Percentiles rank a stretch among this genome's conserved stretches.
Conservation (phyloP, 2,797 vertebrate genomes). For the Geotrypetes seraphini region DNA sequence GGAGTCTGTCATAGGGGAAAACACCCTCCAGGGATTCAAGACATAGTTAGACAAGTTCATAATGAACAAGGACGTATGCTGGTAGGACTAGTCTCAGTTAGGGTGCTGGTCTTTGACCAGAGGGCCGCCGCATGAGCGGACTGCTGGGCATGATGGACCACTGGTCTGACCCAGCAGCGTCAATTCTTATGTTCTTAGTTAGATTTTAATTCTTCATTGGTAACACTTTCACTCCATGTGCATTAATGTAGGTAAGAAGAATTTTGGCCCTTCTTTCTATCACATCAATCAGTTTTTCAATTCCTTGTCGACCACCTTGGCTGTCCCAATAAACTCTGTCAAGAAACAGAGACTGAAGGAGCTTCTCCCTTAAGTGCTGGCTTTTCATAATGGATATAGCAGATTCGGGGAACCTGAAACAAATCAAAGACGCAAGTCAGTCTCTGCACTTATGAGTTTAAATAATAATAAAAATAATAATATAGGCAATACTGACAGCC, state of each 20-base stretch:
- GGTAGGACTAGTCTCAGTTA: too few species aligned
- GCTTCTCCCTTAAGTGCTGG: constrained; percentile 74
- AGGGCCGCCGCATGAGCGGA: too few species aligned
- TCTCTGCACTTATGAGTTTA: background rate
- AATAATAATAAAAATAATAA: too few species aligned
- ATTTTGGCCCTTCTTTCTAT: constrained; percentile 78
- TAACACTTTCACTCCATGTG: constrained; percentile 71
- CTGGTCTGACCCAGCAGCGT: too few species aligned
- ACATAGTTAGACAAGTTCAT: too few species aligned
- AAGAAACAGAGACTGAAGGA: constrained; percentile 91
- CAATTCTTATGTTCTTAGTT: too few species aligned
- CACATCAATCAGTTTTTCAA: constrained; percentile 90
- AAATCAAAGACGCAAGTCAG: constrained; percentile 5
- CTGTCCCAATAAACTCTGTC: constrained; percentile 90
- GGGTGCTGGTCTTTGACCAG: too few species aligned
- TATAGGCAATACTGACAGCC: too few species aligned
- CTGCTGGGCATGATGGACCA: too few species aligned
- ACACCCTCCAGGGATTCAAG: too few species aligned
- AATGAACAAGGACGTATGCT: too few species aligned
- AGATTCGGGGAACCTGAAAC: constrained; percentile 75
- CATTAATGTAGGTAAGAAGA: constrained; percentile 84
- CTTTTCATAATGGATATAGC: constrained; percentile 76
- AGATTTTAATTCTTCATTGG: constrained; percentile 75
- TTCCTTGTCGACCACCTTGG: constrained; percentile 83
- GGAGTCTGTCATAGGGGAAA: too few species aligned